Evolutionary conservation across 2,888 invertebrate species (phyloP).

Genomic region (Cataglyphis rosenhaueri): DNA sequence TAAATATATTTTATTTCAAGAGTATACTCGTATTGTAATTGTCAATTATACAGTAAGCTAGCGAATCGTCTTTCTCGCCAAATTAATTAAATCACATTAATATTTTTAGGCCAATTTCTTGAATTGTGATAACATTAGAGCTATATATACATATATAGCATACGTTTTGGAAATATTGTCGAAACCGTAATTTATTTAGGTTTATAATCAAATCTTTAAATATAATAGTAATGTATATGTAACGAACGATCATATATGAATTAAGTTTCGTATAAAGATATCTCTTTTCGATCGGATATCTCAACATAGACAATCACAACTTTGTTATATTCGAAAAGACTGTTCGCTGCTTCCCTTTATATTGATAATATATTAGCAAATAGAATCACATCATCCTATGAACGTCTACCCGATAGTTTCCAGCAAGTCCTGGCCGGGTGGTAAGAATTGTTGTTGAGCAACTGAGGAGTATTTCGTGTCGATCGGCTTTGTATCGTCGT

Average conservation of each 20-base stretch:
- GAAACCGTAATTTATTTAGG: constrained; percentile 30
- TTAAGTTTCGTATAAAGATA: constrained; percentile 1
- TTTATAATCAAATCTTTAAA: constrained; percentile 12
- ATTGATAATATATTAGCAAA: constrained; percentile 19
- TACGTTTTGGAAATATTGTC: constrained; percentile 27
- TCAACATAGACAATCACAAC: constrained; percentile 12
- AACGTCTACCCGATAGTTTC: constrained; percentile 70
- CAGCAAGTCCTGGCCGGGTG: constrained; percentile 85
- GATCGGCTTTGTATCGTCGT: constrained; percentile 96
- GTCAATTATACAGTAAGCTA: constrained; percentile 42
- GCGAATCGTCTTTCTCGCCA: constrained; percentile 44
- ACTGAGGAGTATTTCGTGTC: constrained; percentile 95
- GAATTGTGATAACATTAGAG: constrained; percentile 15
- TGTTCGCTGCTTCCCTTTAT: constrained; percentile 40
- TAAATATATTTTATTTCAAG: constrained; percentile 50
- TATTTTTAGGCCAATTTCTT: constrained; percentile 54
- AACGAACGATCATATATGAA: constrained; percentile 30
- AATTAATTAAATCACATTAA: constrained; percentile 43
- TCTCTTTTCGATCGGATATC: constrained; percentile 17
- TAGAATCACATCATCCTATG: constrained; percentile 36
- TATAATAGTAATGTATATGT: constrained; percentile 40
- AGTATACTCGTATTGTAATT: constrained; percentile 37
- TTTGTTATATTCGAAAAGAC: constrained; percentile 40
- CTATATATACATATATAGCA: background rate
- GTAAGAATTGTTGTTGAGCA: constrained; percentile 92